phyloP scores from a whole-genome alignment of 2,113 vertebrate genomes.

The Pithys albifrons region DNA sequence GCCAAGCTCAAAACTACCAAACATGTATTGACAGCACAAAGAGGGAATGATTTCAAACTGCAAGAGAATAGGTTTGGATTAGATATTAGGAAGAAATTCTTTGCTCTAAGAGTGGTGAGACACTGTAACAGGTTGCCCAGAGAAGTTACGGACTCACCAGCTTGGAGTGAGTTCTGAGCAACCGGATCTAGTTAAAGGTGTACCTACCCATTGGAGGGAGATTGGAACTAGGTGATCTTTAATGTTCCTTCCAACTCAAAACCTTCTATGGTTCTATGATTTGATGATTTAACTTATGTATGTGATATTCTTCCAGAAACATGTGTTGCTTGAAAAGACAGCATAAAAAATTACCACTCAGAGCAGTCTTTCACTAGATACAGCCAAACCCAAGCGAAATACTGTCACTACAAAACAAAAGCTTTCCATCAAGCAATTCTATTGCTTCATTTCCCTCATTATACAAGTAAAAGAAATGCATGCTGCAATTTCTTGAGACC shows the following conservation, averaged over 20 bases:
- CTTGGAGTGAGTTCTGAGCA: not conserved
- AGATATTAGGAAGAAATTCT: not conserved
- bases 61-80: not conserved
- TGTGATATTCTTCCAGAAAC: not conserved
- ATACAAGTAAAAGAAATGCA: not conserved
- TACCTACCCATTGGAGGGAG: not conserved
- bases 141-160: not conserved
- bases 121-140: not conserved
- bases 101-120: not conserved
- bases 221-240: not conserved
- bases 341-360: not conserved
- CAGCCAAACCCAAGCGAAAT: not conserved
- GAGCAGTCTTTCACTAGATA: not conserved
- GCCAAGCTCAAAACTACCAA: too few relatives aligned
- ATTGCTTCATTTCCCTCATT: not conserved
- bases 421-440: not conserved
- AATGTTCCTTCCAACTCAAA: not conserved
- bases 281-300: not conserved
- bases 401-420: not conserved
- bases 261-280: not conserved
- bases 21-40: not conserved
- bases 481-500: not conserved
- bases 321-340: not conserved
- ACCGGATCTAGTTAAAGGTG: not conserved
- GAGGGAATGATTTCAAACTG: not conserved